Evolutionary conservation across 2,797 vertebrate species (phyloP).

Genomic region (Paguma larvata): DNA sequence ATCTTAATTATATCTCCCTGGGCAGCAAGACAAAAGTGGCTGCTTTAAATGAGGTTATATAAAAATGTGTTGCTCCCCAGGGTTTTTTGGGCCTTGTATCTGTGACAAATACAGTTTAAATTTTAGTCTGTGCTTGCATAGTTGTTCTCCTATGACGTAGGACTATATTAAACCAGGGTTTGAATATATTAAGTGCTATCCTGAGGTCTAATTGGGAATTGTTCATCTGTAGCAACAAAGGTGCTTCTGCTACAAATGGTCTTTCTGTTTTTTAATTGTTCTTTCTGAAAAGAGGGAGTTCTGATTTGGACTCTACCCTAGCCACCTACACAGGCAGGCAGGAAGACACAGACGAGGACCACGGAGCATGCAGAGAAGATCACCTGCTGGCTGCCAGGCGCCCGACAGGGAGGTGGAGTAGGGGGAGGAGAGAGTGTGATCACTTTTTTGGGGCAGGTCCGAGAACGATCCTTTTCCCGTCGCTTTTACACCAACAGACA

Average conservation of each 20-base stretch:
- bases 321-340: constrained; percentile 70
- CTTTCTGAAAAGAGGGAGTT: not conserved
- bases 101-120: not conserved
- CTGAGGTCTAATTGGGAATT: not conserved
- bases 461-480: constrained; percentile 90
- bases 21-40: not conserved
- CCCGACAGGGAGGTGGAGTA: constrained; percentile 86
- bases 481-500: constrained; percentile 86
- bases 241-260: not conserved
- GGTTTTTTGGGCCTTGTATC: not conserved
- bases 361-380: constrained; percentile 88
- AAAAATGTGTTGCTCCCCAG: not conserved
- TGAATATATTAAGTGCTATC: not conserved
- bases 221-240: not conserved
- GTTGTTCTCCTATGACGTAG: not conserved
- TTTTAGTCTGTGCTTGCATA: not conserved
- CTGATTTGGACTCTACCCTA: not conserved
- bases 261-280: not conserved
- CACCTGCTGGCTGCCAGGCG: constrained; percentile 89
- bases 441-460: constrained; percentile 99
- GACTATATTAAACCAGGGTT: not conserved
- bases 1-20: not conserved
- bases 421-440: constrained; percentile 94
- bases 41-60: not conserved
- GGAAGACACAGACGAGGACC: constrained; percentile 74